phyloP scores from a whole-genome alignment of 1,140 invertebrate species.

The Drosophila tropicalis region DNA sequence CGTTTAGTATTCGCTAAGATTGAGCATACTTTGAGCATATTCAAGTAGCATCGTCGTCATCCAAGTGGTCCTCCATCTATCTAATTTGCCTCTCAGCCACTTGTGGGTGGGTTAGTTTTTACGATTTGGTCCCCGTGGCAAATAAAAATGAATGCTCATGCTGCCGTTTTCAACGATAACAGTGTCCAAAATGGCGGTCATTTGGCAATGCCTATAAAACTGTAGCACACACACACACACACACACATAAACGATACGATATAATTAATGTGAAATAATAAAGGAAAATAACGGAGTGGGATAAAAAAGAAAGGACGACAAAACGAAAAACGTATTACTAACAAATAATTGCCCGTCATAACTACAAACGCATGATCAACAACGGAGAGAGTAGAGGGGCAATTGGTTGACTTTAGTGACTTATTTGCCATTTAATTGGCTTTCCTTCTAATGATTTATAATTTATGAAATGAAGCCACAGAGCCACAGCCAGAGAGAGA shows the following conservation, averaged over 20 bases:
- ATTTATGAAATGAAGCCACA: slow-evolving; percentile 61
- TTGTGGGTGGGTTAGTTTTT: slow-evolving; percentile 62
- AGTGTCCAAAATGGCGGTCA: slow-evolving; percentile 40
- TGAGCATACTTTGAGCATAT: slow-evolving; percentile 17
- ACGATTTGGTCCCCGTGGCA: slow-evolving; percentile 42
- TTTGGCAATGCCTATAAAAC: slow-evolving; percentile 48
- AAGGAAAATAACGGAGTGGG: slow-evolving; percentile 3
- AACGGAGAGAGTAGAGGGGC: background rate
- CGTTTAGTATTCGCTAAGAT: background rate
- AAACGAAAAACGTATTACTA: background rate
- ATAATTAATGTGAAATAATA: slow-evolving; percentile 60
- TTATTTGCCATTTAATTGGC: slow-evolving; percentile 44
- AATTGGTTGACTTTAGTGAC: background rate
- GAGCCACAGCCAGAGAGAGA: background rate
- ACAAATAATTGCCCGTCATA: slow-evolving; percentile 45
- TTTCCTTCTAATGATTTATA: slow-evolving; percentile 65
- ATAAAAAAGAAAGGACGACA: background rate
- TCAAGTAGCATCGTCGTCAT: background rate
- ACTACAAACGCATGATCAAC: slow-evolving; percentile 34
- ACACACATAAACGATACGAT: slow-evolving; percentile 49
- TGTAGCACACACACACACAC: slow-evolving; percentile 42
- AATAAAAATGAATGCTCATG: slow-evolving; percentile 50
- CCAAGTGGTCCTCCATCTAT: background rate
- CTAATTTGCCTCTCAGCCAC: background rate
- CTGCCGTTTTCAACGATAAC: slow-evolving; percentile 35